Evolutionary conservation across 2,113 vertebrate genomes (phyloP).

Genomic region (Ctenomys sociabilis): DNA sequence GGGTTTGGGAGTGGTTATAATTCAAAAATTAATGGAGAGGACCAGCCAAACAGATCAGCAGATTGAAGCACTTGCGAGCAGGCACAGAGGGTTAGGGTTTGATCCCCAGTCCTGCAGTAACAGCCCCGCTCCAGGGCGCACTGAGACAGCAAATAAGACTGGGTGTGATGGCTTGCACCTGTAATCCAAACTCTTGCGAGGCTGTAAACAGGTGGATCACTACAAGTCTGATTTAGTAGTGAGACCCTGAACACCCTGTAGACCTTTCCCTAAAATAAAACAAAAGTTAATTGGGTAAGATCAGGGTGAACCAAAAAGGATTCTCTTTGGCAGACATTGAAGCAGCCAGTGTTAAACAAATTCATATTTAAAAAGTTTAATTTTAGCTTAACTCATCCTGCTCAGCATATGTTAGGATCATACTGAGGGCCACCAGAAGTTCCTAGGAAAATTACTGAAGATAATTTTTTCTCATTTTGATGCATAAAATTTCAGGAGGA

Average conservation of each 20-base stretch:
- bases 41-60: too few relatives aligned
- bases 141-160: too few relatives aligned
- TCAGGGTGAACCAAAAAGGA: neutral
- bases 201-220: too few relatives aligned
- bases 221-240: too few relatives aligned
- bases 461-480: neutral
- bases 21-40: slow-evolving; percentile 10
- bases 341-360: slow-evolving; percentile 11
- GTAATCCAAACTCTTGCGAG: too few relatives aligned
- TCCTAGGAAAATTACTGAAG: neutral
- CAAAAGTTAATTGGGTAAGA: neutral
- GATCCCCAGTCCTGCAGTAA: too few relatives aligned
- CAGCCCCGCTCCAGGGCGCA: too few relatives aligned
- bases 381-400: neutral
- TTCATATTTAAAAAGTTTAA: neutral
- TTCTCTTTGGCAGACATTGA: slow-evolving; percentile 19
- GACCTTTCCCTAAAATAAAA: too few relatives aligned
- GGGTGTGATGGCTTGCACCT: too few relatives aligned
- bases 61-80: too few relatives aligned
- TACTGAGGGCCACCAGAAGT: neutral
- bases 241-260: too few relatives aligned
- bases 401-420: neutral
- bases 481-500: slow-evolving; percentile 31
- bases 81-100: too few relatives aligned
- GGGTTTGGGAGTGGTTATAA: neutral